Conservation (phyloP, 1,140 invertebrate genomes). For the Drosophila ohnishii region DNA sequence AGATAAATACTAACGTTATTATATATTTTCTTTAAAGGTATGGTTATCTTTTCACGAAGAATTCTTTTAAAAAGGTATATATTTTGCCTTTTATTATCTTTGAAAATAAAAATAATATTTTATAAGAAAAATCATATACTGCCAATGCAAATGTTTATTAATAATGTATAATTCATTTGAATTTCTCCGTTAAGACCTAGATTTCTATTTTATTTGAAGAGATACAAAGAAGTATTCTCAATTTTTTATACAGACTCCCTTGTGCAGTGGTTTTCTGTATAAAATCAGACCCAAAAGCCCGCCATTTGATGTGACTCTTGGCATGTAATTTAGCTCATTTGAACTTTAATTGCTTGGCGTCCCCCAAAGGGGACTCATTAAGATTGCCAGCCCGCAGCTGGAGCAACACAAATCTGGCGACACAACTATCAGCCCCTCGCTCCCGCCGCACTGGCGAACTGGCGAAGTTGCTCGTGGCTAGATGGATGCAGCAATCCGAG, state of each 20-base stretch:
- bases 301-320: conserved; percentile 28
- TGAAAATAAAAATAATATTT: too few relatives aligned
- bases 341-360: conserved; percentile 54
- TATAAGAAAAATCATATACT: neutral
- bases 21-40: neutral
- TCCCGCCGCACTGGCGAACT: neutral
- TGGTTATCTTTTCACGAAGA: neutral
- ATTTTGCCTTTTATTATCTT: too few relatives aligned
- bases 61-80: neutral
- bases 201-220: neutral
- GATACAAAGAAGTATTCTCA: neutral
- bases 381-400: conserved; percentile 46
- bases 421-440: conserved; percentile 33
- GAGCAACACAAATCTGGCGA: conserved; percentile 46
- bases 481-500: conserved; percentile 50
- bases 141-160: neutral
- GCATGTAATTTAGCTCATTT: conserved; percentile 53
- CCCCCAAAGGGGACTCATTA: conserved; percentile 53
- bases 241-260: neutral
- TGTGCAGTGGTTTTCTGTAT: neutral
- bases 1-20: neutral
- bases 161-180: neutral
- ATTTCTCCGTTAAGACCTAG: neutral
- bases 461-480: conserved; percentile 25
- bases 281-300: conserved; percentile 27